Evolutionary conservation across 1,140 invertebrate genomes (phyloP).

Genomic region (Magallana gigas): DNA sequence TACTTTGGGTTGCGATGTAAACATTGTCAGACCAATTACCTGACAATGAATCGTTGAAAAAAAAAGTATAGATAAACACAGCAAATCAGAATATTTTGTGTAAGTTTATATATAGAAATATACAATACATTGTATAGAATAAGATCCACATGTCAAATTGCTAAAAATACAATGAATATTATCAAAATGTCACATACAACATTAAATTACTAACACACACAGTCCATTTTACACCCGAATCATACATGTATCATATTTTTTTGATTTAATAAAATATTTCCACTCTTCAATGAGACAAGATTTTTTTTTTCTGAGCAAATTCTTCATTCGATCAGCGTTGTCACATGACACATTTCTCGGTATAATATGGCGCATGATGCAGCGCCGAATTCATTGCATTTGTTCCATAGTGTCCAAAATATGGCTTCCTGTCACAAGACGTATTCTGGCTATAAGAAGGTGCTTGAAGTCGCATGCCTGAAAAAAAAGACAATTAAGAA

Average conservation of each 20-base stretch:
- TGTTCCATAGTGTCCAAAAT: conserved; percentile 59
- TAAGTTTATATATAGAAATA: conserved; percentile 7
- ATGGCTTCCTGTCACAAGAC: conserved; percentile 63
- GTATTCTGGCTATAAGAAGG: conserved; percentile 58
- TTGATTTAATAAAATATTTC: neutral
- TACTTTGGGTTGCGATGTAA: no score
- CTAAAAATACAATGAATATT: neutral
- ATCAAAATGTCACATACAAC: conserved; percentile 19
- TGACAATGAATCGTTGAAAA: no score
- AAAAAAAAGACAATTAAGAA: conserved; percentile 48
- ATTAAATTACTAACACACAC: conserved; percentile 26
- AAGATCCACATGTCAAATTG: neutral
- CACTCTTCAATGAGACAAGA: neutral
- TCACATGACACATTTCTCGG: conserved; percentile 67
- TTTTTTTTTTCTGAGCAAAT: conserved; percentile 18
- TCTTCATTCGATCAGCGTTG: neutral
- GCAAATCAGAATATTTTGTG: neutral
- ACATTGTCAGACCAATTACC: no score
- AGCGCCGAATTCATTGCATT: conserved; percentile 56
- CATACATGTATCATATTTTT: neutral
- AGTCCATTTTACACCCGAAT: neutral
- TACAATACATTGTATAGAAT: neutral
- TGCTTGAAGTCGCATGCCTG: conserved; percentile 61
- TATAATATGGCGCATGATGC: conserved; percentile 59
- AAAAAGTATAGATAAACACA: no score